Evolutionary conservation across 2,113 vertebrate genomes (phyloP), one percentile per base, ranked within the genome.

Genomic region (Cryptotis parvus): DNA sequence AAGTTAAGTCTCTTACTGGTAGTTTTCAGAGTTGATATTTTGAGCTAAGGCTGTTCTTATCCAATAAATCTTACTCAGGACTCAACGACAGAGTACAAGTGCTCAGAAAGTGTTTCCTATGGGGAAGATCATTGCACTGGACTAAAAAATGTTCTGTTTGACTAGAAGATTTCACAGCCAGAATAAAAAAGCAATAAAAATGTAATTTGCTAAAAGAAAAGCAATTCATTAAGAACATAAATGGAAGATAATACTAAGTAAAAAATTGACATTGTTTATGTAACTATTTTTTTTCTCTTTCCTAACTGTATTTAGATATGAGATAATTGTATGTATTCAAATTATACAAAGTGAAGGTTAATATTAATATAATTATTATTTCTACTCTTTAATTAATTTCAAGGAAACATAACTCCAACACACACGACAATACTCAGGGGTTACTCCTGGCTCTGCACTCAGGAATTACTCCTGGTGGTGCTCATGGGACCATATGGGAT

Each of bases 21-120:
- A 43, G 75, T 73, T 94, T 94, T 84, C 43, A 77, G 61, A 93
- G 41, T 84, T 87, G 58, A 86, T 37, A 84, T 91, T 73, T 84
- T 58, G 66, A 55, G n/a, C 75, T 10, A 11, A 73, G 58, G 69
- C 79, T 79, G 61, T 26, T 52, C 45, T 78, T 41, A 68, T 61
- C 66, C 72, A 95, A 63, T 66, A 84, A 89, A 61, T 89, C 84
- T 81, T 79, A 43, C 49, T 87, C 20, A 58, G 63, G 81, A 79
- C n/a, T 41, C 58, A 85, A 43, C 2, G 37, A 37, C 35, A 35
- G 14, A 69, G 27, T 27, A 14, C 55, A 92, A 84, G 15, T 45
- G 24, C 75, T 91, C 24, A 65, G 63, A 16, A 92, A 80, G 33
- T n/a, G 24, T 75, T 24, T 89, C 58, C 78, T 1, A 69, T 6